A percentile compares a stretch with the other conserved stretches of the same genome.
phyloP scores from a whole-genome alignment of 2,113 vertebrate species.

The Regulus satrapa region DNA sequence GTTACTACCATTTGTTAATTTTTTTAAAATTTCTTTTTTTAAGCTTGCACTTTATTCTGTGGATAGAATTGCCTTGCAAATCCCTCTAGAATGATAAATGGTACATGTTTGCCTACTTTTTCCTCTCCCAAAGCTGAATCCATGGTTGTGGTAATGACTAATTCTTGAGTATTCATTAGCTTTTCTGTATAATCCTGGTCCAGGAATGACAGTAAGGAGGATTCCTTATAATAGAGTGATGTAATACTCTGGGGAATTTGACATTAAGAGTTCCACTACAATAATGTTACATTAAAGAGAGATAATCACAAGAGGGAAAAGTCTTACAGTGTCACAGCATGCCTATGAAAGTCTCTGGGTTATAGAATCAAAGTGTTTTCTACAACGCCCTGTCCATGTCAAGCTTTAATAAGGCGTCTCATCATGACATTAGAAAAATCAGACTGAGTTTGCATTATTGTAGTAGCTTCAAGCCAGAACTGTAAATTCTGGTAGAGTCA shows the following conservation, averaged over 20 bases:
- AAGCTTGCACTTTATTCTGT: background rate
- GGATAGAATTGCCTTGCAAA: background rate
- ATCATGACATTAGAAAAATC: background rate
- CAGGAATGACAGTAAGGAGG: conserved; percentile 9
- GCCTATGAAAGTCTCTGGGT: background rate
- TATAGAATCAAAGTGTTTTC: background rate
- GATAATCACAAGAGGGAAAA: background rate
- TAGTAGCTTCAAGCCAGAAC: background rate
- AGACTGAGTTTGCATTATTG: background rate
- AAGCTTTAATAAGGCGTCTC: background rate
- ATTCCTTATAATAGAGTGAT: conserved; percentile 6
- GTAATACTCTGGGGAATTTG: conserved; percentile 17
- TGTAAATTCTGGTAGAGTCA: background rate
- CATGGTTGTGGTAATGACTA: background rate
- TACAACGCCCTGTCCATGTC: background rate
- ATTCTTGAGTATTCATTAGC: background rate
- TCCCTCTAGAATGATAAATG: background rate
- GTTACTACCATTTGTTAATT: background rate
- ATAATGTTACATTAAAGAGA: background rate
- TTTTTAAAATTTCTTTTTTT: background rate
- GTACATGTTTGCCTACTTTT: background rate
- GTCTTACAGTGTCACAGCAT: background rate
- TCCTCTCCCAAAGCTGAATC: background rate
- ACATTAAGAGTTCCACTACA: background rate
- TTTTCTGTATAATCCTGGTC: background rate